phyloP scores from a whole-genome alignment of 2,888 invertebrate genomes.

The Blastobasis adustella region DNA sequence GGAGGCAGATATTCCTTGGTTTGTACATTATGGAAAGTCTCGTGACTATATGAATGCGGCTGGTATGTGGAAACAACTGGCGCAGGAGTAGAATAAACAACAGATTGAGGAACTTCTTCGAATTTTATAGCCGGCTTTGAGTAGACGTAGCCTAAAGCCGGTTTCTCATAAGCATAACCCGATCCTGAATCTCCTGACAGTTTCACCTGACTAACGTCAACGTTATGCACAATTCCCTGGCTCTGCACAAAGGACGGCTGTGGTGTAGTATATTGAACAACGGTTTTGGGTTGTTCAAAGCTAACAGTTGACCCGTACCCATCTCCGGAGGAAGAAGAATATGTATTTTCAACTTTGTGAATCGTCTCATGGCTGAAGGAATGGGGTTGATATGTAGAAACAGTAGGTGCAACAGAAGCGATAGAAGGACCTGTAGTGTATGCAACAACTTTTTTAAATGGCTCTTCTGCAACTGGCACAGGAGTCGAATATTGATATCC shows the following conservation, averaged over 20 bases:
- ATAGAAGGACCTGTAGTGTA: conserved; percentile 55
- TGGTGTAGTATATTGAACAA: conserved; percentile 15
- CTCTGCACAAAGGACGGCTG: conserved; percentile 14
- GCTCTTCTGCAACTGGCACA: conserved; percentile 49
- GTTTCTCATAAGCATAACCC: no score
- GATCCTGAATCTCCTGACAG: no score
- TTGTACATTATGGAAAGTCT: conserved; percentile 47
- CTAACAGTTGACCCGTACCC: conserved; percentile 3
- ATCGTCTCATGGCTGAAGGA: conserved; percentile 49
- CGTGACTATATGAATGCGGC: conserved; percentile 44
- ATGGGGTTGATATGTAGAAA: conserved; percentile 39
- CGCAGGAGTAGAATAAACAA: conserved; percentile 5
- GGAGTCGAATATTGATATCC: conserved; percentile 48
- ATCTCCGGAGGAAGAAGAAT: no score
- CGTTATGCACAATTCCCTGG: no score
- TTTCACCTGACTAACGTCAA: no score
- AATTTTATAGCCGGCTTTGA: conserved; percentile 51
- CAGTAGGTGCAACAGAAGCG: conserved; percentile 38
- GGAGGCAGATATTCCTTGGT: conserved; percentile 21
- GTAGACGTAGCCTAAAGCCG: conserved; percentile 34
- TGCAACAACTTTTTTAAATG: conserved; percentile 55
- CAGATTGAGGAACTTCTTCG: conserved; percentile 34
- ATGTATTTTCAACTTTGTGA: conserved; percentile 29
- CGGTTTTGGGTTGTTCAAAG: conserved; percentile 28
- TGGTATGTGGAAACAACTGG: conserved; percentile 33